phyloP scores from a whole-genome alignment of 2,797 vertebrate genomes.

The Percopsis omiscomaycus region DNA sequence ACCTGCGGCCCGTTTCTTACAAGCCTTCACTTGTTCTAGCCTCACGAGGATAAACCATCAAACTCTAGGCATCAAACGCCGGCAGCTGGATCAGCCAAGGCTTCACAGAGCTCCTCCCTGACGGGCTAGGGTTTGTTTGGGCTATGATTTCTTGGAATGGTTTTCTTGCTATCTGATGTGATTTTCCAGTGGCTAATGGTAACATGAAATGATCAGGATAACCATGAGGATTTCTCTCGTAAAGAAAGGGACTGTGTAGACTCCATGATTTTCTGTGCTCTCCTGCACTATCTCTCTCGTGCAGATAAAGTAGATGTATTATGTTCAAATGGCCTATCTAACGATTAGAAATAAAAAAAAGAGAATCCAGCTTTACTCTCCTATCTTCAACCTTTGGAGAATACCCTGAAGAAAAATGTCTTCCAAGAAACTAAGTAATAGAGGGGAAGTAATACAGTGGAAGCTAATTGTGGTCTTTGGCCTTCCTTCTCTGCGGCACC shows the following conservation, averaged over 20 bases:
- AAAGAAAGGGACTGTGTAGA: background rate
- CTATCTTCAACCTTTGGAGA: background rate
- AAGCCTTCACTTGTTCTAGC: slow-evolving; percentile 25
- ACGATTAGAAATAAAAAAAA: background rate
- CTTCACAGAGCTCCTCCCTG: slow-evolving; percentile 8
- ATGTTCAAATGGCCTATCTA: background rate
- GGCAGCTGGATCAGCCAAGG: slow-evolving; percentile 5
- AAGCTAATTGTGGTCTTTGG: slow-evolving; percentile 26
- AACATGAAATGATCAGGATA: background rate
- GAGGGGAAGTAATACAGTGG: background rate
- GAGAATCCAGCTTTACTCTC: background rate
- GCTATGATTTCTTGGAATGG: slow-evolving; percentile 30
- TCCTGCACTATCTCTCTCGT: background rate
- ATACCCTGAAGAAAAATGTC: background rate
- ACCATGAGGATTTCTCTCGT: background rate
- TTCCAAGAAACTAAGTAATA: slow-evolving; percentile 1
- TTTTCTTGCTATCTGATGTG: slow-evolving; percentile 40
- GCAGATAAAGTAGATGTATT: background rate
- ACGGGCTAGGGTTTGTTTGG: slow-evolving; percentile 23
- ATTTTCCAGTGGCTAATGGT: slow-evolving; percentile 33
- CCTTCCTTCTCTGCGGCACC: slow-evolving; percentile 25
- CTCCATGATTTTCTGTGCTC: background rate
- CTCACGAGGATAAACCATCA: slow-evolving; percentile 36
- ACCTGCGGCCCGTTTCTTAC: slow-evolving; percentile 8
- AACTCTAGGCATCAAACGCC: slow-evolving; percentile 22